Evolutionary conservation across 1,140 invertebrate species (phyloP).

Genomic region (Hypothenemus hampei): DNA sequence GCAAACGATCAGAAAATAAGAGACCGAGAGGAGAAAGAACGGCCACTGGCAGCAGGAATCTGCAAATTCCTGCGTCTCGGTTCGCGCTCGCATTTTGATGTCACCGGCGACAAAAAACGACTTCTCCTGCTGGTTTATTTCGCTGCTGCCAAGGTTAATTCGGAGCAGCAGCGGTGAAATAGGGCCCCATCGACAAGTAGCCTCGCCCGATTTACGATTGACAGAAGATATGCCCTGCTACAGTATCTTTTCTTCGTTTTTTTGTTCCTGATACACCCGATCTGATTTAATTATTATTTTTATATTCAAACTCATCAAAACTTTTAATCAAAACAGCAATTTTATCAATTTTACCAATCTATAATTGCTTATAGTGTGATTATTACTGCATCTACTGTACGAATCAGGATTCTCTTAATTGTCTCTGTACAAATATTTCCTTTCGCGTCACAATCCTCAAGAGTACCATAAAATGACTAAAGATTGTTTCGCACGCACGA

Average conservation of each 20-base stretch:
- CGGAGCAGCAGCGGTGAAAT: constrained; percentile 33
- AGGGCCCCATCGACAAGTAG: constrained; percentile 17
- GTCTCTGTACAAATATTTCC: too few relatives aligned
- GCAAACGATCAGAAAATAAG: too few relatives aligned
- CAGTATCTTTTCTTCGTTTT: constrained; percentile 5
- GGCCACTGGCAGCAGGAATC: constrained; percentile 15
- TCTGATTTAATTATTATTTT: constrained; percentile 11
- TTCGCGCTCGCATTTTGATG: constrained; percentile 42
- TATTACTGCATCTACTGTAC: too few relatives aligned
- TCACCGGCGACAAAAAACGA: constrained; percentile 36
- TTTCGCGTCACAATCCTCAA: too few relatives aligned
- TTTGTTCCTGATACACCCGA: too few relatives aligned
- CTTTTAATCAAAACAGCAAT: too few relatives aligned
- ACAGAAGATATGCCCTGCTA: constrained; percentile 31
- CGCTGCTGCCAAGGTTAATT: constrained; percentile 41
- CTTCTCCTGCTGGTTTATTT: constrained; percentile 39
- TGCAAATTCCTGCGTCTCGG: constrained; percentile 26
- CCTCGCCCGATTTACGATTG: constrained; percentile 31
- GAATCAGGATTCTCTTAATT: too few relatives aligned
- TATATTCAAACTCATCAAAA: too few relatives aligned
- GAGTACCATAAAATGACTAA: too few relatives aligned
- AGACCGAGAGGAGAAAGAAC: too few relatives aligned
- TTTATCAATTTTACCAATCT: too few relatives aligned
- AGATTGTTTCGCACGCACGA: not conserved
- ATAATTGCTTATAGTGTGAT: too few relatives aligned